These are phyloP conservation scores for Drosophila mimetica DNA, from an alignment of 2,888 invertebrate genomes.

Conservation along the genomic window DNA sequence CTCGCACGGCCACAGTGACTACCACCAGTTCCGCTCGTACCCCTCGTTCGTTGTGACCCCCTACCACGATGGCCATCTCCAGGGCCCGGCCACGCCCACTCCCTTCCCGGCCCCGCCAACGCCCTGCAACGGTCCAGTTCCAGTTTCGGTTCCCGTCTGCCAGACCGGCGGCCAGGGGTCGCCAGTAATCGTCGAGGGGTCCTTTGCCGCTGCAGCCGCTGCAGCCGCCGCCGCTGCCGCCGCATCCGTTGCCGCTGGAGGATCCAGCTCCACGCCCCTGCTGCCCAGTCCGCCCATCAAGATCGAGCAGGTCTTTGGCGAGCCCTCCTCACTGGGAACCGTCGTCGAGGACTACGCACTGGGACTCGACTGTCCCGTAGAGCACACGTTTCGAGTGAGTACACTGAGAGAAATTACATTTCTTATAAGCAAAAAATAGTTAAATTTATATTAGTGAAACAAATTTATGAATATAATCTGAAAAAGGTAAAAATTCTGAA, in stretches of 20 bases:
- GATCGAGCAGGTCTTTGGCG: conserved; percentile 79
- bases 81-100: conserved; percentile 55
- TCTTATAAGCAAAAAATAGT: too few species aligned
- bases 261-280: conserved; percentile 33
- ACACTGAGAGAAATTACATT: background rate
- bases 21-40: conserved; percentile 83
- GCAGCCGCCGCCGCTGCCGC: conserved; percentile 58
- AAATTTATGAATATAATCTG: too few species aligned
- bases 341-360: conserved; percentile 79
- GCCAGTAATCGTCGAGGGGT: conserved; percentile 76
- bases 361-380: conserved; percentile 76
- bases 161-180: conserved; percentile 53
- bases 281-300: conserved; percentile 75
- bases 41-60: conserved; percentile 83
- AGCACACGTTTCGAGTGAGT: conserved; percentile 79
- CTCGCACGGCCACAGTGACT: conserved; percentile 61
- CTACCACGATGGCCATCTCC: conserved; percentile 75
- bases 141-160: conserved; percentile 26
- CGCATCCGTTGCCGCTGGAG: conserved; percentile 50
- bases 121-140: conserved; percentile 34
- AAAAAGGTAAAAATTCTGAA: too few species aligned
- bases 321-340: conserved; percentile 61
- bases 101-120: conserved; percentile 56
- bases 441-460: too few species aligned
- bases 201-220: conserved; percentile 71